Percentiles rank a stretch among this genome's conserved stretches.
Evolutionary conservation across 2,797 vertebrate species (phyloP).

Genomic region (Anguilla pacifica): DNA sequence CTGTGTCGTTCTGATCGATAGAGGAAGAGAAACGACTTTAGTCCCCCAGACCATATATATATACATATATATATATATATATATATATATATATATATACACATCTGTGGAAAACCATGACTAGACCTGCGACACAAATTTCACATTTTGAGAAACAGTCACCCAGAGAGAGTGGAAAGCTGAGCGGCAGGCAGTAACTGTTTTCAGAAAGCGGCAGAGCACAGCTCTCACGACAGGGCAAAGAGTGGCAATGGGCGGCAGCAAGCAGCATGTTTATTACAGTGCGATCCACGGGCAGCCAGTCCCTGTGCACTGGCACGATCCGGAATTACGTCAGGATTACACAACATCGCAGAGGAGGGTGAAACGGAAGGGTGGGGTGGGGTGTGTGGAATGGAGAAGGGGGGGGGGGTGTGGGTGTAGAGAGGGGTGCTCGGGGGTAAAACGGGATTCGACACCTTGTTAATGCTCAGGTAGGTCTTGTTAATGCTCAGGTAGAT

Average conservation of each 20-base stretch:
- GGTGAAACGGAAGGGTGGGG: not conserved
- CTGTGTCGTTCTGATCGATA: slow-evolving; percentile 17
- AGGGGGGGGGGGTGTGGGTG: slow-evolving; percentile 22
- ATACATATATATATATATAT: not conserved
- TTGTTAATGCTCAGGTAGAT: too few species aligned
- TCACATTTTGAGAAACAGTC: not conserved
- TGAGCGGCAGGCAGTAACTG: not conserved
- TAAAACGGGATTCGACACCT: not conserved
- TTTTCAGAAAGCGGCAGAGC: not conserved
- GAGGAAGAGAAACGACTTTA: not conserved
- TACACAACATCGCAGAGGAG: slow-evolving; percentile 21
- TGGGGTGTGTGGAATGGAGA: not conserved
- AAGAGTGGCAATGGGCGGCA: slow-evolving; percentile 13
- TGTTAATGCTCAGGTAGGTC: too few species aligned
- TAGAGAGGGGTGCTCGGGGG: not conserved
- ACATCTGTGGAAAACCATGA: not conserved
- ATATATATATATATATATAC: too few species aligned
- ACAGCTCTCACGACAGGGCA: not conserved
- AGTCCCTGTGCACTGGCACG: slow-evolving; percentile 55
- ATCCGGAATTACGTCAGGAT: slow-evolving; percentile 52
- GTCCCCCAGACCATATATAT: not conserved
- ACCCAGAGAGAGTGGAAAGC: not conserved
- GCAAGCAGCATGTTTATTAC: slow-evolving; percentile 41
- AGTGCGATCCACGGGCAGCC: slow-evolving; percentile 48
- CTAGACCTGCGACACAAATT: not conserved